Conservation (phyloP, 1,140 invertebrate species). For the Aradophagus sp. region DNA sequence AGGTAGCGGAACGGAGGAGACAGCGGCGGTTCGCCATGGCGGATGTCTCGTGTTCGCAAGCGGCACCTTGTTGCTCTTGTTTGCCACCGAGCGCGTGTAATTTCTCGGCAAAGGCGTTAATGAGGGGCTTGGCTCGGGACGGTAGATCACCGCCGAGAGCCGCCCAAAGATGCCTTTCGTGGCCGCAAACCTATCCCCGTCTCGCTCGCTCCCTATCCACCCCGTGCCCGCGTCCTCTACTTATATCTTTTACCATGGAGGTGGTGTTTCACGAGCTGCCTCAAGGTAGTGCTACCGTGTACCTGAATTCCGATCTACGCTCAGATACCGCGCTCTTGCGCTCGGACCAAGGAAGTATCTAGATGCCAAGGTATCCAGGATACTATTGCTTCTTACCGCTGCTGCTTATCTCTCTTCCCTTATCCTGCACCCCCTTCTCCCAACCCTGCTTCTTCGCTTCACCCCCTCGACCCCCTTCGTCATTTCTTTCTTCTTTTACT, state of each 20-base stretch:
- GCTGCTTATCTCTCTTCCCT: conserved; percentile 37
- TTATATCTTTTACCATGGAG: conserved; percentile 57
- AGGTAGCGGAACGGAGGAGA: conserved; percentile 52
- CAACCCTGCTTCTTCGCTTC: background rate
- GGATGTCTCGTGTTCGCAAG: conserved; percentile 64
- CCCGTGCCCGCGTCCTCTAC: conserved; percentile 43
- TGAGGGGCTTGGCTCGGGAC: conserved; percentile 72
- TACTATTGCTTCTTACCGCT: conserved; percentile 61
- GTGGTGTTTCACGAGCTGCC: conserved; percentile 70
- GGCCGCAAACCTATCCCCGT: conserved; percentile 49
- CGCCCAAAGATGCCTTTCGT: conserved; percentile 64
- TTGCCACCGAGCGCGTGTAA: conserved; percentile 74
- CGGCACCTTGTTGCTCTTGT: conserved; percentile 74
- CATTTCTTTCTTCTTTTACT: conserved; percentile 8
- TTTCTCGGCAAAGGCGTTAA: conserved; percentile 75
- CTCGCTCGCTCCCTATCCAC: conserved; percentile 42
- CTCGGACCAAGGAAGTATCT: conserved; percentile 67
- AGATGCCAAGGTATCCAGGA: conserved; percentile 69
- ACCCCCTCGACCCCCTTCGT: conserved; percentile 4
- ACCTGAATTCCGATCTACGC: conserved; percentile 74
- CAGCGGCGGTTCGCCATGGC: conserved; percentile 32
- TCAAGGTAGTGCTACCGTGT: conserved; percentile 73
- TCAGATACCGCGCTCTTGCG: conserved; percentile 65
- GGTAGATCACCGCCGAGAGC: conserved; percentile 71
- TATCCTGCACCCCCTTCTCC: conserved; percentile 20